Conservation (phyloP, 1,140 invertebrate genomes). For the Drosophila prosaltans region DNA sequence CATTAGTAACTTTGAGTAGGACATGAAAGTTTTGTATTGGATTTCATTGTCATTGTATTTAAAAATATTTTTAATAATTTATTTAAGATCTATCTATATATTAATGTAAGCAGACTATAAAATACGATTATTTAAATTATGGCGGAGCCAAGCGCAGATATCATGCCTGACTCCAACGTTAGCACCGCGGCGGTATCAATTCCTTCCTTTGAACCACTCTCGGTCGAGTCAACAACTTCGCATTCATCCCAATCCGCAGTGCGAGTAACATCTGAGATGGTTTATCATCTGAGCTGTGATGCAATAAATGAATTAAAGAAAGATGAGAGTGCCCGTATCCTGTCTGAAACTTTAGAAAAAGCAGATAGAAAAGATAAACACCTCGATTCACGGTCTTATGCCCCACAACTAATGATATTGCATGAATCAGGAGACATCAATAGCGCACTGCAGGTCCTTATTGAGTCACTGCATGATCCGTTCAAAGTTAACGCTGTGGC, state of each 20-base stretch:
- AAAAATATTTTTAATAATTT: background rate
- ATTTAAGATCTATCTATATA: too few species aligned
- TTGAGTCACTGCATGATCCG: slow-evolving; percentile 49
- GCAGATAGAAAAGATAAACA: too few species aligned
- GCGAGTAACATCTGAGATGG: slow-evolving; percentile 23
- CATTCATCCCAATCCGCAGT: background rate
- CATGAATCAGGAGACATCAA: slow-evolving; percentile 58
- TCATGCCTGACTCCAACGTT: background rate
- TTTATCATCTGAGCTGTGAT: background rate
- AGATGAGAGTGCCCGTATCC: too few species aligned
- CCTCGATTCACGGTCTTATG: background rate
- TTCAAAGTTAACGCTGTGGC: slow-evolving; percentile 37
- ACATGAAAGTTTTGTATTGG: too few species aligned
- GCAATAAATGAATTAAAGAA: too few species aligned
- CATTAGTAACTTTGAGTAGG: too few species aligned
- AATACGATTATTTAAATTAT: background rate
- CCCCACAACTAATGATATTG: slow-evolving; percentile 61
- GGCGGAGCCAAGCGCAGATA: background rate
- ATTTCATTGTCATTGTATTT: background rate
- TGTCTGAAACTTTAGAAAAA: background rate
- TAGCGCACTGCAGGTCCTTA: slow-evolving; percentile 53
- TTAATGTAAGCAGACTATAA: background rate
- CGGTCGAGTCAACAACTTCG: background rate
- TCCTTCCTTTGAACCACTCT: slow-evolving; percentile 15
- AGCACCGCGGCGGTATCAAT: slow-evolving; percentile 17